These are phyloP conservation scores for Papilio polytes DNA, from an alignment of 1,140 invertebrate species.

Conservation along the genomic window DNA sequence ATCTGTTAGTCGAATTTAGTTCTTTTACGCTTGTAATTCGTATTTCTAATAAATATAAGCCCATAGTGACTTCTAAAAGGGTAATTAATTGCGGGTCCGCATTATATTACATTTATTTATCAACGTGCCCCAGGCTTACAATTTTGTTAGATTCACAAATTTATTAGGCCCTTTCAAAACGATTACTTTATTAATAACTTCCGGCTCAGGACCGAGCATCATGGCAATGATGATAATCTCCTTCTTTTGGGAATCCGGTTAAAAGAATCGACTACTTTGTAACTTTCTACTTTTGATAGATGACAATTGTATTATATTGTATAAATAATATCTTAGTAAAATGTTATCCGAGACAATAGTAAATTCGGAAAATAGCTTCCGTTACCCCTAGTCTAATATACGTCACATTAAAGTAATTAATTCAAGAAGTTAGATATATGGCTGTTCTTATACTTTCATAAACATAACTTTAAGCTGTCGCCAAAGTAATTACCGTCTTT, in stretches of 20 bases:
- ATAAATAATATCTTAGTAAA: background rate
- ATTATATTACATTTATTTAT: background rate
- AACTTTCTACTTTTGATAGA: background rate
- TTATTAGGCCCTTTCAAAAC: background rate
- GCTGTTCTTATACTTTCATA: constrained; percentile 8
- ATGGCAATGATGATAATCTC: too few species aligned
- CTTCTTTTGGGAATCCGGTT: too few species aligned
- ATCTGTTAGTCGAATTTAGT: background rate
- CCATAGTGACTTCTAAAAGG: background rate
- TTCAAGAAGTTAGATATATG: constrained; percentile 6
- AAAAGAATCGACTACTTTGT: background rate
- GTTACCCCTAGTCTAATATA: background rate
- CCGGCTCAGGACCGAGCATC: too few species aligned
- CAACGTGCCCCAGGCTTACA: background rate
- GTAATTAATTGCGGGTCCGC: background rate
- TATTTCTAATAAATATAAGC: background rate
- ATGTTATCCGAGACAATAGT: background rate
- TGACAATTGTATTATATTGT: background rate
- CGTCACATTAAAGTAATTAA: background rate
- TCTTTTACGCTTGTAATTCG: background rate
- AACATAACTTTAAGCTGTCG: constrained; percentile 23
- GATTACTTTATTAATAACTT: background rate
- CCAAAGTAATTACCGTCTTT: constrained; percentile 17
- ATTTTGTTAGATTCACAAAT: background rate
- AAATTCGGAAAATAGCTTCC: background rate